Conservation (phyloP, 2,888 invertebrate genomes). For the Yponomeuta sedellus region DNA sequence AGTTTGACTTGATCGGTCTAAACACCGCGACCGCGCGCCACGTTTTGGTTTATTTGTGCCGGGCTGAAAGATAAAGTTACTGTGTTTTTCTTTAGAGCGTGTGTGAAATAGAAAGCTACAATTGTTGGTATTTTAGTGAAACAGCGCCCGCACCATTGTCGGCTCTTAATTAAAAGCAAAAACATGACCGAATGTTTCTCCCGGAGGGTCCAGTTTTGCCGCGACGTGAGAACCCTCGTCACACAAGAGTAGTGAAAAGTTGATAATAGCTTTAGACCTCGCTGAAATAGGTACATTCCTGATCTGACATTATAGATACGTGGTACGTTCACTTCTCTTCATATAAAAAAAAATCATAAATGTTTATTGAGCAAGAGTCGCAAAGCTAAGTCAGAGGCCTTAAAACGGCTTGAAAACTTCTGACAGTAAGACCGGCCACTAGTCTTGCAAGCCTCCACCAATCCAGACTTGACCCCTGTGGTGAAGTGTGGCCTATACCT, state of each 20-base stretch:
- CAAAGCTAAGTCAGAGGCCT: no score
- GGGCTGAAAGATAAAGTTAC: constrained; percentile 1
- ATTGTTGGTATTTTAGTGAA: background rate
- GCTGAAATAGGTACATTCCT: background rate
- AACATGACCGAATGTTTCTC: background rate
- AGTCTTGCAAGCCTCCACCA: no score
- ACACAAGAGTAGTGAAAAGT: background rate
- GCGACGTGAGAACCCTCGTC: background rate
- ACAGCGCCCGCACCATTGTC: background rate
- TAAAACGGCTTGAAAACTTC: no score
- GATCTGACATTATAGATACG: no score
- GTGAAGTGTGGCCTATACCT: no score
- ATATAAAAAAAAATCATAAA: no score
- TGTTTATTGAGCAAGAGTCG: no score
- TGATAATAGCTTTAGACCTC: background rate
- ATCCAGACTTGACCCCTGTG: no score
- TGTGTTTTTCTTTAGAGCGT: background rate
- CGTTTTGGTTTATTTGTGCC: background rate
- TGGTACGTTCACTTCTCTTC: no score
- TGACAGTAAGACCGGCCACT: no score
- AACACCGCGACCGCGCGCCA: background rate
- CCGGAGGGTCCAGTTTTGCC: background rate
- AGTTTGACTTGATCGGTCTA: background rate
- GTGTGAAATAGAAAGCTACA: constrained; percentile 1
- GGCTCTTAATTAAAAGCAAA: background rate